These are phyloP conservation scores for Steatornis caripensis DNA, from an alignment of 2,113 vertebrate species.

Conservation along the genomic window DNA sequence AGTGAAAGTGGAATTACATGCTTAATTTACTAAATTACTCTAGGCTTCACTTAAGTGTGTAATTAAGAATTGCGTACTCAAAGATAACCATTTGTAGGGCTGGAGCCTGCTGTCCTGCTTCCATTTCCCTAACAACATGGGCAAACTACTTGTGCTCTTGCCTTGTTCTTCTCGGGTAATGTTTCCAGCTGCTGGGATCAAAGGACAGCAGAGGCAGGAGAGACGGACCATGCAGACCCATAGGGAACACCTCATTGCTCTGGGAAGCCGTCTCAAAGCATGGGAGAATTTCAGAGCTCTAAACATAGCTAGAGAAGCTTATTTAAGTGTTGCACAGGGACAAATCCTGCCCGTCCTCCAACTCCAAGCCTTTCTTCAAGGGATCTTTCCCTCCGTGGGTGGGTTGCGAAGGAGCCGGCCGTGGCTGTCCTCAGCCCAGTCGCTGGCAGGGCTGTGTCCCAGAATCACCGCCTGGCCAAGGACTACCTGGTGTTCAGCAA, in stretches of 20 bases:
- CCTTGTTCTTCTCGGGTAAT: background rate
- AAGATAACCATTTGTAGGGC: background rate
- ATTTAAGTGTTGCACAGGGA: background rate
- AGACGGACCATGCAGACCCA: background rate
- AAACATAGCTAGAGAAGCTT: background rate
- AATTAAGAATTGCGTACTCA: background rate
- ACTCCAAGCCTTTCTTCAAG: background rate
- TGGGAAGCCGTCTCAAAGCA: background rate
- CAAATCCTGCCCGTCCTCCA: background rate
- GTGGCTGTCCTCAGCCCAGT: background rate
- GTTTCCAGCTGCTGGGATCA: background rate
- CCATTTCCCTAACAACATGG: background rate
- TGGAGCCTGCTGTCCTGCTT: background rate
- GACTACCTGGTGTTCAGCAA: background rate
- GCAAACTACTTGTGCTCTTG: background rate
- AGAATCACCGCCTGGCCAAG: background rate
- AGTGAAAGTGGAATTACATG: constrained; percentile 47
- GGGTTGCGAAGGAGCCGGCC: background rate
- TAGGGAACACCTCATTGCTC: background rate
- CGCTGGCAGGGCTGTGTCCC: background rate
- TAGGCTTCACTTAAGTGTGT: background rate
- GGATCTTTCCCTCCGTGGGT: background rate
- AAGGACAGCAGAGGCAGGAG: background rate
- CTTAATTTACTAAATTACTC: constrained; percentile 36
- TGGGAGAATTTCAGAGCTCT: background rate